A percentile compares a stretch with the other conserved stretches of the same genome.
These are phyloP conservation scores for Lota lota DNA, from an alignment of 2,113 vertebrate genomes.

Conservation along the genomic window DNA sequence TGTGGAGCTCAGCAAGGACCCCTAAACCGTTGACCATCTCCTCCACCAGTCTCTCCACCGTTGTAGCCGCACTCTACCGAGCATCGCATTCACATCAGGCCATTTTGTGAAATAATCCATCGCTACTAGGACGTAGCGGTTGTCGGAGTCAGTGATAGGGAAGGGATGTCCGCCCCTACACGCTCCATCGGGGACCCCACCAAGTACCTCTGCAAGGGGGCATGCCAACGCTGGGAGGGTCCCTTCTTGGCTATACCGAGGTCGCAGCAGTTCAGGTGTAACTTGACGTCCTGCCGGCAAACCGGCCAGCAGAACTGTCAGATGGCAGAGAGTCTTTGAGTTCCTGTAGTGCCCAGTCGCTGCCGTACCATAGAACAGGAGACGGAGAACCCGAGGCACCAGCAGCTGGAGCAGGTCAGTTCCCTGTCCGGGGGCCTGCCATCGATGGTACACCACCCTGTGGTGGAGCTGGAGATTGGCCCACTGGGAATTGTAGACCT, in stretches of 20 bases:
- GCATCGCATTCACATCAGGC: no score
- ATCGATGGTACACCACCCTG: neutral
- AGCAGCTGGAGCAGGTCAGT: conserved; percentile 5
- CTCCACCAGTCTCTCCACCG: neutral
- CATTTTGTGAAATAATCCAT: conserved; percentile 21
- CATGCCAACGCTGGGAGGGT: neutral
- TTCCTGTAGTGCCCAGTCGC: conserved; percentile 9
- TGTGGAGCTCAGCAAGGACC: neutral
- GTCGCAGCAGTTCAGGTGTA: conserved; percentile 22
- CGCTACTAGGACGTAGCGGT: conserved; percentile 14
- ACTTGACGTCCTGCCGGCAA: neutral
- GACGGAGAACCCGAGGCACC: neutral
- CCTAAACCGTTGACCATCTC: conserved; percentile 1
- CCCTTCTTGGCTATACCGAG: conserved; percentile 16
- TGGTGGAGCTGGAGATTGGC: neutral
- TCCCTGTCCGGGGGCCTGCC: conserved; percentile 1
- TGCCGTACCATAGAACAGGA: neutral
- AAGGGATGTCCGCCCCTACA: conserved; percentile 5
- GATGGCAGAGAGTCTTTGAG: neutral
- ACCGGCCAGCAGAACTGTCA: conserved; percentile 14
- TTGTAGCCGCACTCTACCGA: conserved; percentile 1
- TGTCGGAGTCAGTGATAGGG: neutral
- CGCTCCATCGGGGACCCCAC: conserved; percentile 15
- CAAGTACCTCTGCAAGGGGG: conserved; percentile 9
- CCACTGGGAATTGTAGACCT: neutral